Evolutionary conservation across 2,797 vertebrate genomes (phyloP).

Genomic region (Mus spretus): DNA sequence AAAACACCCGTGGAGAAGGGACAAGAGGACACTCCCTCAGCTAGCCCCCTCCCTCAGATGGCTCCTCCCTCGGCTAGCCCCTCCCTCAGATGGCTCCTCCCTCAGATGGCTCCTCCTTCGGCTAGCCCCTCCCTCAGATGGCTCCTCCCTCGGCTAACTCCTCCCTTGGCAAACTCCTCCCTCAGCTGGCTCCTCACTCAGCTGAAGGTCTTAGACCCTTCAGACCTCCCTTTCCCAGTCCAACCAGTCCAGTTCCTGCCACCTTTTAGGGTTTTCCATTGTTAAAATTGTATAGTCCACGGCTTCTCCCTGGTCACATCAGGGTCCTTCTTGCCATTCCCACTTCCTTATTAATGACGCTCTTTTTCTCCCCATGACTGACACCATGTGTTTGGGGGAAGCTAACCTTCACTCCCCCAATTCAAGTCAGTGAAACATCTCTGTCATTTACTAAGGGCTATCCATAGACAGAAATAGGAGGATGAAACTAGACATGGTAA

Average conservation of each 20-base stretch:
- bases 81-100: not conserved
- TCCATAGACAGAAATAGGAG: not conserved
- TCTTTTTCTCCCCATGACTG: not conserved
- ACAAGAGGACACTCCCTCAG: not conserved
- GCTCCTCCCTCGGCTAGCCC: too few relatives aligned
- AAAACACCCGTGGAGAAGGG: slow-evolving; percentile 6
- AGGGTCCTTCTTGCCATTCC: not conserved
- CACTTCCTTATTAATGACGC: not conserved
- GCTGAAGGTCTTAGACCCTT: not conserved
- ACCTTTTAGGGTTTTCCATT: not conserved
- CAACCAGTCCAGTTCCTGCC: not conserved
- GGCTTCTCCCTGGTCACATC: not conserved
- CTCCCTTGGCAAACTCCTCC: too few relatives aligned
- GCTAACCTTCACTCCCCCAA: not conserved
- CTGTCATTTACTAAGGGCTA: not conserved
- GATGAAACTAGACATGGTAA: not conserved
- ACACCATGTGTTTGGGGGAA: not conserved
- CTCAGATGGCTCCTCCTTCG: not conserved
- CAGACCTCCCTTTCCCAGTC: not conserved
- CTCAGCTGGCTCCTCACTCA: not conserved
- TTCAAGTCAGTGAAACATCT: not conserved
- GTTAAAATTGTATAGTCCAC: not conserved
- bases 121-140: not conserved
- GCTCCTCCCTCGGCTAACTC: not conserved
- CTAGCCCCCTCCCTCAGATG: not conserved